Evolutionary conservation across 2,113 vertebrate species (phyloP).

Genomic region (Datnioides undecimradiatus): DNA sequence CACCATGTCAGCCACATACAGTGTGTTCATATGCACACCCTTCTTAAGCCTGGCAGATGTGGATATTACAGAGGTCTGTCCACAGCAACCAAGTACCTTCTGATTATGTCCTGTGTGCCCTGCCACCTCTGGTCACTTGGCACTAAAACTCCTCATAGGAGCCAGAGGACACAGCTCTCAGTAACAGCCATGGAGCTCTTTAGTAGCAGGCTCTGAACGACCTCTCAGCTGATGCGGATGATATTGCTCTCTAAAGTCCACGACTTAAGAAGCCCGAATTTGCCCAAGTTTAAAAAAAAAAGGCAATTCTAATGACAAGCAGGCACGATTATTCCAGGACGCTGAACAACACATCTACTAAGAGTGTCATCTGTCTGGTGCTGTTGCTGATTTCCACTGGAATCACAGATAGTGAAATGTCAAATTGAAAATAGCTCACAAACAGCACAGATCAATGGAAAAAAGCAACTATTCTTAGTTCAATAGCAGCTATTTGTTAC

Average conservation of each 20-base stretch:
- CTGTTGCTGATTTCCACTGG: conserved; percentile 14
- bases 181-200: conserved; percentile 7
- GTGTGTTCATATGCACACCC: background rate
- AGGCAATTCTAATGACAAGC: background rate
- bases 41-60: conserved; percentile 6
- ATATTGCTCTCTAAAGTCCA: background rate
- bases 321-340: background rate
- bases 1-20: background rate
- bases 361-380: conserved; percentile 9
- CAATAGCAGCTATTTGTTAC: conserved; percentile 53
- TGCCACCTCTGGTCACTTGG: conserved; percentile 30
- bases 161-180: conserved; percentile 27
- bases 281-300: background rate
- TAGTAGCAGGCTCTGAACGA: conserved; percentile 4
- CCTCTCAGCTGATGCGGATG: background rate
- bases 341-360: background rate
- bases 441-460: conserved; percentile 58
- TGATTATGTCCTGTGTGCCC: conserved; percentile 7
- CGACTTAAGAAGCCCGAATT: background rate
- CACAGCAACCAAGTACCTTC: background rate
- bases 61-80: background rate
- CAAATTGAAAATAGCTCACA: conserved; percentile 69
- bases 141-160: conserved; percentile 26
- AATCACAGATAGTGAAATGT: conserved; percentile 56
- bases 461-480: conserved; percentile 68